Conservation (phyloP, 2,113 vertebrate species). For the Megalops atlanticus region DNA sequence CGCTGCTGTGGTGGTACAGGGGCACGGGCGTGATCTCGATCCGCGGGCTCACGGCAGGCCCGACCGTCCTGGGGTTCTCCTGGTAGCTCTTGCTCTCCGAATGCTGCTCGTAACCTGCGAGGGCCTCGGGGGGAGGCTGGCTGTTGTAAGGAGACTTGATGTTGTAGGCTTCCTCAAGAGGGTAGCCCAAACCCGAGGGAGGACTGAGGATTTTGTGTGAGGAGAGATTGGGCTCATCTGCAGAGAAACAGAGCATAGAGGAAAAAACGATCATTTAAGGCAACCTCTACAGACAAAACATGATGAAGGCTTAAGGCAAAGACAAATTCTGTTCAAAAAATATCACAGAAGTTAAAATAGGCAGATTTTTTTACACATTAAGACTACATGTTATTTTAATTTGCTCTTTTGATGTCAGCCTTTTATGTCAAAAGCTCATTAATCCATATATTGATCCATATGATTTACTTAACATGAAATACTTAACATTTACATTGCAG, state of each 20-base stretch:
- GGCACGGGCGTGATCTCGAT: conserved; percentile 97
- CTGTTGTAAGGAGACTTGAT: conserved; percentile 82
- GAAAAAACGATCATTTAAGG: conserved; percentile 16
- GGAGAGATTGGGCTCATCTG: conserved; percentile 86
- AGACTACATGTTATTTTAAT: no score
- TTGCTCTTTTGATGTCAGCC: neutral
- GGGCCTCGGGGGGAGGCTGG: conserved; percentile 73
- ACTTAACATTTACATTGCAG: neutral
- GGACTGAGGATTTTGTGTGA: conserved; percentile 84
- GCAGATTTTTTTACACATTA: no score
- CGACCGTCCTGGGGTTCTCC: conserved; percentile 72
- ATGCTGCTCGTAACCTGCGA: conserved; percentile 80
- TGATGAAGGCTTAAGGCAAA: neutral
- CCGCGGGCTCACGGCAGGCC: conserved; percentile 87
- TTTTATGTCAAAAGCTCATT: neutral
- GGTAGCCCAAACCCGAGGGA: conserved; percentile 80
- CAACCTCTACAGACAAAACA: neutral
- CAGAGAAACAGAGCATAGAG: conserved; percentile 23
- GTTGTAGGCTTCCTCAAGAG: conserved; percentile 82
- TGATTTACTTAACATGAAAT: no score
- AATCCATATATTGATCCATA: neutral
- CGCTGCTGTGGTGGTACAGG: conserved; percentile 86
- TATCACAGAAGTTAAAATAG: no score
- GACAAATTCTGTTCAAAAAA: no score
- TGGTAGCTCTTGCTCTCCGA: conserved; percentile 81